These are phyloP conservation scores for Dromococcyx pavoninus DNA, from an alignment of 2,797 vertebrate species.

Conservation along the genomic window DNA sequence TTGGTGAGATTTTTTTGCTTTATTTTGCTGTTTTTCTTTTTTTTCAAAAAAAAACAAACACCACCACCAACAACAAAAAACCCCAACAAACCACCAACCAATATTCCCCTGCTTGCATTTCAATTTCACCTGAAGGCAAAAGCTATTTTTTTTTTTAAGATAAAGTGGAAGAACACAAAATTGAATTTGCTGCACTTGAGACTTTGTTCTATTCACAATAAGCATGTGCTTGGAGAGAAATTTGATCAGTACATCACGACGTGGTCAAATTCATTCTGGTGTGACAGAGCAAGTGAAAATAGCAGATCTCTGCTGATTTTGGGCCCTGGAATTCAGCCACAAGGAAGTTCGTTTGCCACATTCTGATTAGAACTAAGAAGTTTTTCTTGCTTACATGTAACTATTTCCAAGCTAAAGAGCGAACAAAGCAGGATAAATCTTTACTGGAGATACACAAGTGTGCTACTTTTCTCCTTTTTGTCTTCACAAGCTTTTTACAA, in stretches of 20 bases:
- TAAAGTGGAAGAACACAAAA: background rate
- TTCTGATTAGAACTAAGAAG: background rate
- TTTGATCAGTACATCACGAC: background rate
- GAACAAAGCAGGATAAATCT: background rate
- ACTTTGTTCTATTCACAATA: background rate
- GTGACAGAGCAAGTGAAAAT: background rate
- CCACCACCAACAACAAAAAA: background rate
- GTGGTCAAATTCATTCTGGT: background rate
- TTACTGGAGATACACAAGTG: background rate
- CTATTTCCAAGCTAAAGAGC: background rate
- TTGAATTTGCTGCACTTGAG: background rate
- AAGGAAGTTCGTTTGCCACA: background rate
- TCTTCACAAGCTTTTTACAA: background rate
- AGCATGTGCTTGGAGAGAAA: background rate
- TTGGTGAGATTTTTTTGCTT: background rate
- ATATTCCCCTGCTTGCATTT: background rate
- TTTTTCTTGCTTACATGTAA: background rate
- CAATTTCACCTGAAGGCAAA: background rate
- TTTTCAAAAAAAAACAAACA: background rate
- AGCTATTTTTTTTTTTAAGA: background rate
- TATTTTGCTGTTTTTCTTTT: background rate
- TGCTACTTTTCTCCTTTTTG: background rate
- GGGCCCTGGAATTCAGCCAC: background rate
- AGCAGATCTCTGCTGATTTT: background rate
- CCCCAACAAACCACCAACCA: background rate